Conservation (phyloP, 2,113 vertebrate species). For the Haplochromis vanheusdeni region DNA sequence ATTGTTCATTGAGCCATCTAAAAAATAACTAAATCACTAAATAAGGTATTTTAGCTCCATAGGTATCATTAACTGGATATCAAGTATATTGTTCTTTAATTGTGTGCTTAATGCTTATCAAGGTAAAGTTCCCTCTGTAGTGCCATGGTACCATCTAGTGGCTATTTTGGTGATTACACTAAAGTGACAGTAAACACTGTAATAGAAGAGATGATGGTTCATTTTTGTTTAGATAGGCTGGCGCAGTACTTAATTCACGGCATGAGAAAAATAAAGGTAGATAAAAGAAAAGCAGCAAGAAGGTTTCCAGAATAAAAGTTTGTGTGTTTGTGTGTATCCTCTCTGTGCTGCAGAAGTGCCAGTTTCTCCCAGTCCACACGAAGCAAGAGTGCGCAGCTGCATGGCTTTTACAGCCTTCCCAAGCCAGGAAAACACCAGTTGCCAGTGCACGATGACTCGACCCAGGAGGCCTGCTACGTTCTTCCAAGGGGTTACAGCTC, state of each 20-base stretch:
- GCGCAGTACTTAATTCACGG: background rate
- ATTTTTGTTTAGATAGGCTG: background rate
- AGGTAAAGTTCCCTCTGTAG: background rate
- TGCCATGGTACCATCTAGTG: conserved; percentile 47
- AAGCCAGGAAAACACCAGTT: conserved; percentile 81
- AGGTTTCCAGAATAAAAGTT: background rate
- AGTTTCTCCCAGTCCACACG: conserved; percentile 93
- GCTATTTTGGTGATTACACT: background rate
- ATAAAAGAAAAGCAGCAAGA: background rate
- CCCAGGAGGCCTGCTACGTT: conserved; percentile 80
- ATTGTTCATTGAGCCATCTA: background rate
- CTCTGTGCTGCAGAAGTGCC: conserved; percentile 78
- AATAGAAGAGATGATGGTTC: background rate
- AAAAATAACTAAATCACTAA: background rate
- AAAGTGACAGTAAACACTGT: background rate
- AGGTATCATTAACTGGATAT: background rate
- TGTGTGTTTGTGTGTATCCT: background rate
- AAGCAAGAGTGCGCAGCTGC: conserved; percentile 78
- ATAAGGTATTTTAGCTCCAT: background rate
- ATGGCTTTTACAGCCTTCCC: conserved; percentile 91
- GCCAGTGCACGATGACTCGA: conserved; percentile 16
- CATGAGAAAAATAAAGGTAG: background rate
- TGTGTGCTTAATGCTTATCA: background rate
- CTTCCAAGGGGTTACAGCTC: conserved; percentile 81
- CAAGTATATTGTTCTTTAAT: background rate